These are phyloP conservation scores for Uria lomvia DNA, from an alignment of 2,113 vertebrate genomes.

Conservation along the genomic window DNA sequence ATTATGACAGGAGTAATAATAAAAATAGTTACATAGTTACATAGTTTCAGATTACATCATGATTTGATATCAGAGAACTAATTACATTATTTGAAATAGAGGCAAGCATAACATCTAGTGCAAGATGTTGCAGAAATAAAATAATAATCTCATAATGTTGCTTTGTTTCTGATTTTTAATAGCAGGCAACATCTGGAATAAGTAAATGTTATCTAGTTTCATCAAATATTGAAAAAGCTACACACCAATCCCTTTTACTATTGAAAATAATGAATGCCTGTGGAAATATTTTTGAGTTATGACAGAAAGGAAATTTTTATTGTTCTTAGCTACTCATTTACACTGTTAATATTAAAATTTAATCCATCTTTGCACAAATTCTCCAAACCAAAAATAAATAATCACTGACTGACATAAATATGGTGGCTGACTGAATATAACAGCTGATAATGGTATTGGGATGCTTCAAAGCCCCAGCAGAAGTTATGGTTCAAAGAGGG, in stretches of 20 bases:
- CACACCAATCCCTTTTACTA: slow-evolving; percentile 14
- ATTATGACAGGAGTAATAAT: not conserved
- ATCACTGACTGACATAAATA: not conserved
- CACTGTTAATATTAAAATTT: slow-evolving; percentile 13
- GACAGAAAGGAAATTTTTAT: slow-evolving; percentile 4
- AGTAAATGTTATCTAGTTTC: slow-evolving; percentile 53
- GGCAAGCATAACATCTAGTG: not conserved
- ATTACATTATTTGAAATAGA: slow-evolving; percentile 17
- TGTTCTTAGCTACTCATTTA: not conserved
- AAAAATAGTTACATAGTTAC: not conserved
- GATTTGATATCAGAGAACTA: not conserved
- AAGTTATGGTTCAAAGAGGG: not conserved
- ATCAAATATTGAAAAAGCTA: slow-evolving; percentile 34
- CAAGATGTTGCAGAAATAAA: not conserved
- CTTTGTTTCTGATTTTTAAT: slow-evolving; percentile 12
- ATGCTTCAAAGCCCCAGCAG: not conserved
- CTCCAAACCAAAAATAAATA: slow-evolving; percentile 23
- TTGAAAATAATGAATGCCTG: slow-evolving; percentile 50
- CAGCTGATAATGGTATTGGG: not conserved
- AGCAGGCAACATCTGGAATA: slow-evolving; percentile 66
- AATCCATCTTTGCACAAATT: not conserved
- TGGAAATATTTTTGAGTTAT: slow-evolving; percentile 51
- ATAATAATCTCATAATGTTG: slow-evolving; percentile 1
- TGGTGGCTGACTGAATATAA: not conserved
- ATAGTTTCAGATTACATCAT: not conserved